Percentiles rank a stretch among this genome's conserved stretches.
Conservation (phyloP, 2,888 invertebrate genomes). For the Rhyacophila evoluta region DNA sequence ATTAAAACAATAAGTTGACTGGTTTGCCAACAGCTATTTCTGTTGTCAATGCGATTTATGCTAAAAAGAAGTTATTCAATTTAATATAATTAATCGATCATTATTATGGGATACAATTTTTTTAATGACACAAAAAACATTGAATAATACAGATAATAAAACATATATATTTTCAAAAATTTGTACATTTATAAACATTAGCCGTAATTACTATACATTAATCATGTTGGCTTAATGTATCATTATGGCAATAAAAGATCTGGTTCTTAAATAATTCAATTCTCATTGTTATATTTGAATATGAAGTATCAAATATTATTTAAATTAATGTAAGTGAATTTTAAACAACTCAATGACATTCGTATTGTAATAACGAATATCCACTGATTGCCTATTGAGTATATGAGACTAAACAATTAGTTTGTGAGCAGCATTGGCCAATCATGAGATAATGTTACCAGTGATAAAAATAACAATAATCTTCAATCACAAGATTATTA, state of each 20-base stretch:
- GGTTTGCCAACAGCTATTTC: too few species aligned
- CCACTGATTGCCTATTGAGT: background rate
- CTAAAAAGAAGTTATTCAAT: too few species aligned
- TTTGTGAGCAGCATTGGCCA: background rate
- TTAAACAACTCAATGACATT: background rate
- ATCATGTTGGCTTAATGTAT: background rate
- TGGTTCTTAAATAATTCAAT: background rate
- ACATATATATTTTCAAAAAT: too few species aligned
- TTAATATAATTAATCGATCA: too few species aligned
- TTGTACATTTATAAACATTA: too few species aligned
- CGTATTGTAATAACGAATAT: background rate
- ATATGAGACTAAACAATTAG: background rate
- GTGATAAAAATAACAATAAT: constrained; percentile 6
- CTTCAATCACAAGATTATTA: background rate
- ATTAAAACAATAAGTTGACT: too few species aligned
- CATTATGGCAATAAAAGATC: background rate
- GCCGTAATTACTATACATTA: too few species aligned
- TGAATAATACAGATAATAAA: too few species aligned
- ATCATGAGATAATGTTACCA: background rate
- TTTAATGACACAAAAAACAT: too few species aligned
- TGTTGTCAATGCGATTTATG: too few species aligned
- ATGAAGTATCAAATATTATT: background rate
- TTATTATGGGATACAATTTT: too few species aligned
- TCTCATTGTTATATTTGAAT: background rate
- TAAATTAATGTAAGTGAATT: background rate